These are phyloP conservation scores for Nibea albiflora DNA, from an alignment of 2,113 vertebrate species.

Conservation along the genomic window DNA sequence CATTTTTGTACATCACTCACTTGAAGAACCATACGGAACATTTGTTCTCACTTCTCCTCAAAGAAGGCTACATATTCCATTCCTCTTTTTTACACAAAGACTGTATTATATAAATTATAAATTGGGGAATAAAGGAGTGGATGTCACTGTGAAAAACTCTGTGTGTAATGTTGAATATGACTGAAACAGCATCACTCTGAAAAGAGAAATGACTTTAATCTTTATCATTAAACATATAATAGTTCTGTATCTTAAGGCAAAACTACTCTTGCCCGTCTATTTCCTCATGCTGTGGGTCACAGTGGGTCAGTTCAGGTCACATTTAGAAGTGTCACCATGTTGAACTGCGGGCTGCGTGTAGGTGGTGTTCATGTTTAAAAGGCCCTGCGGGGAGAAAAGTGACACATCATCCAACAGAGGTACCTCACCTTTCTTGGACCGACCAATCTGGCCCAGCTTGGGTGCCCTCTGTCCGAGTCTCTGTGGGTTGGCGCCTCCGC, in stretches of 20 bases:
- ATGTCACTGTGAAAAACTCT: background rate
- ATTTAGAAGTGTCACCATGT: background rate
- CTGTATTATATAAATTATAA: background rate
- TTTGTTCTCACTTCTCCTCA: background rate
- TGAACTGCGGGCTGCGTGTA: background rate
- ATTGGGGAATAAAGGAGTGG: accelerated
- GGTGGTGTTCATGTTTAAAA: background rate
- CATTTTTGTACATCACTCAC: too few relatives aligned
- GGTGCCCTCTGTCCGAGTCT: constrained; percentile 82
- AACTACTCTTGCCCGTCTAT: background rate
- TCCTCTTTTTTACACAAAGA: too few relatives aligned
- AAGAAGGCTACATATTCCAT: background rate
- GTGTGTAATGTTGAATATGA: background rate
- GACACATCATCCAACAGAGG: background rate
- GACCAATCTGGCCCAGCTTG: constrained; percentile 86
- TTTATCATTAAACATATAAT: background rate
- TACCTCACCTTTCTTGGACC: constrained; percentile 83
- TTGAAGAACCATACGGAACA: too few relatives aligned
- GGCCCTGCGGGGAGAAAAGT: background rate
- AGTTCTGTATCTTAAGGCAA: too few relatives aligned
- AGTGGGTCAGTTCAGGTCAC: background rate
- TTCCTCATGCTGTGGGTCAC: background rate
- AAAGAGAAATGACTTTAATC: background rate
- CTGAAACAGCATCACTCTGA: background rate
- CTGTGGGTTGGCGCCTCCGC: constrained; percentile 67